A percentile compares a stretch with the other conserved stretches of the same genome.
These are phyloP conservation scores for Heteromyza rotundicornis DNA, from an alignment of 2,888 invertebrate species.

Conservation along the genomic window DNA sequence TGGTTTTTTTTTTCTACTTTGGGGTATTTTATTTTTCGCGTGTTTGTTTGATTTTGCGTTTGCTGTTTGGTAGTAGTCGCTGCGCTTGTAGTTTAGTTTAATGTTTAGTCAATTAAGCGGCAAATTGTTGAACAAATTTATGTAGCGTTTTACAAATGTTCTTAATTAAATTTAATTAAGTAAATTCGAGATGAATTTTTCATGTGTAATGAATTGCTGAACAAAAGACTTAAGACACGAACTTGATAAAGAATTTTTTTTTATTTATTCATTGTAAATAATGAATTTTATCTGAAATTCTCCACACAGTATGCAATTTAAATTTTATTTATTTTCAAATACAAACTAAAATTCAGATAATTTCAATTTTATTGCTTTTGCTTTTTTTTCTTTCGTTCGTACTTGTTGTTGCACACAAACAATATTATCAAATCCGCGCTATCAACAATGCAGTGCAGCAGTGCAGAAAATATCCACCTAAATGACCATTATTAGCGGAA, in stretches of 20 bases:
- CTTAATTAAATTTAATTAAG: constrained; percentile 33
- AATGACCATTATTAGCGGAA: constrained; percentile 59
- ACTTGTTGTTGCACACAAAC: too few relatives aligned
- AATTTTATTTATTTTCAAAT: too few relatives aligned
- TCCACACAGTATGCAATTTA: too few relatives aligned
- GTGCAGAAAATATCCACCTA: constrained; percentile 49
- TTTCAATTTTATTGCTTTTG: too few relatives aligned
- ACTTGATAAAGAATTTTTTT: too few relatives aligned
- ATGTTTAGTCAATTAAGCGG: constrained; percentile 58
- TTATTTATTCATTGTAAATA: too few relatives aligned
- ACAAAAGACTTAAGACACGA: too few relatives aligned
- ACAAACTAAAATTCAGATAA: too few relatives aligned
- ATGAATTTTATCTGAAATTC: too few relatives aligned
- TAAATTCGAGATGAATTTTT: not conserved
- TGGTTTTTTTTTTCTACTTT: too few relatives aligned
- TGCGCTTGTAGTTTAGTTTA: constrained; percentile 34
- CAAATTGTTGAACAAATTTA: constrained; percentile 60
- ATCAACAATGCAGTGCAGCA: constrained; percentile 37
- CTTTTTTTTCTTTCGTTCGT: too few relatives aligned
- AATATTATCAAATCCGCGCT: constrained; percentile 45
- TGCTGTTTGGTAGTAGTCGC: constrained; percentile 25
- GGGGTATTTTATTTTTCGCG: too few relatives aligned
- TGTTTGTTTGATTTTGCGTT: not conserved
- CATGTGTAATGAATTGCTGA: not conserved
- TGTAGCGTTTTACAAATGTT: constrained; percentile 53